These are phyloP conservation scores for Cynaeus angustus DNA, from an alignment of 2,888 invertebrate genomes.

Conservation along the genomic window DNA sequence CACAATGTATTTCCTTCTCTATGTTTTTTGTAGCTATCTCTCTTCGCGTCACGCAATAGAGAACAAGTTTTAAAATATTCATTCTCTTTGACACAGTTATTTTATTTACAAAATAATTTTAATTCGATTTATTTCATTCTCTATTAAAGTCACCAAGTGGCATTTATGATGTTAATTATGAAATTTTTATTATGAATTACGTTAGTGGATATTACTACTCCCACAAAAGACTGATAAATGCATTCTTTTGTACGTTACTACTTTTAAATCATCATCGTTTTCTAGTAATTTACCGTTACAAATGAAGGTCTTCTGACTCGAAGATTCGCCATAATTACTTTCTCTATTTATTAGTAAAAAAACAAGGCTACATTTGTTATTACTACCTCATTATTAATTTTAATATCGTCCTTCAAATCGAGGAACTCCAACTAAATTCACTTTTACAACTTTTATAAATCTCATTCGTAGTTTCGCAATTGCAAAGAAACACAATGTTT, in stretches of 20 bases:
- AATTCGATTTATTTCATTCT: constrained; percentile 34
- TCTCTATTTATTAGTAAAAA: constrained; percentile 34
- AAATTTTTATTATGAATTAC: constrained; percentile 30
- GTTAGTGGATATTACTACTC: constrained; percentile 15
- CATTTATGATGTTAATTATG: constrained; percentile 39
- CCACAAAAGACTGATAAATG: constrained; percentile 1
- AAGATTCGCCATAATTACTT: constrained; percentile 44
- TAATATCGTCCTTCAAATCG: constrained; percentile 27
- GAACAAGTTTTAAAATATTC: constrained; percentile 51
- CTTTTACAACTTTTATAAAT: too few species aligned
- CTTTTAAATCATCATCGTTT: constrained; percentile 38
- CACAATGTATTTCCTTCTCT: constrained; percentile 53
- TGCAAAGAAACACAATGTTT: too few species aligned
- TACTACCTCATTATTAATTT: constrained; percentile 30
- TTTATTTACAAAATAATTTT: constrained; percentile 44
- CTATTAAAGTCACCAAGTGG: constrained; percentile 41
- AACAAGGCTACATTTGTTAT: constrained; percentile 33
- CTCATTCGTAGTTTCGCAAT: not conserved
- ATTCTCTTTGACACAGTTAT: constrained; percentile 47
- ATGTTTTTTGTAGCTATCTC: constrained; percentile 30
- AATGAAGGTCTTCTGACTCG: constrained; percentile 37
- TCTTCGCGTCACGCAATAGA: constrained; percentile 49
- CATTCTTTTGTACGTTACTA: constrained; percentile 17
- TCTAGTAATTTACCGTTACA: constrained; percentile 36
- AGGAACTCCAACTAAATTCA: constrained; percentile 10